Conservation (phyloP, 2,888 invertebrate species). For the Drosophila imparisetae region DNA sequence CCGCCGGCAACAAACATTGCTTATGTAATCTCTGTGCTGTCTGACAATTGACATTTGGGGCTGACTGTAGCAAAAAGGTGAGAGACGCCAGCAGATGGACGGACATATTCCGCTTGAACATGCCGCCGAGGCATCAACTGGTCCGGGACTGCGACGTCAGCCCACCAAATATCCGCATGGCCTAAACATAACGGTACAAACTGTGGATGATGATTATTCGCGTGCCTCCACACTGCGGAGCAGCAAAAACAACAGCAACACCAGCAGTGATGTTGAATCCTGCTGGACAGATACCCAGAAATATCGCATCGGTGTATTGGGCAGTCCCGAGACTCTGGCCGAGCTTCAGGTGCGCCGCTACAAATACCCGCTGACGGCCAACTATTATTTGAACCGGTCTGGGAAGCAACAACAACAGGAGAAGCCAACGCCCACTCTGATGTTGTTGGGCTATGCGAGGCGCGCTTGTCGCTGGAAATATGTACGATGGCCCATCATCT, state of each 20-base stretch:
- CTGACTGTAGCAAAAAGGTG: slow-evolving; percentile 32
- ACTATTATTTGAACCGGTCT: slow-evolving; percentile 74
- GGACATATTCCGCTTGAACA: slow-evolving; percentile 48
- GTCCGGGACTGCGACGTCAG: slow-evolving; percentile 68
- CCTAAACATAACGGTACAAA: slow-evolving; percentile 77
- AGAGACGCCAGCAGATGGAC: slow-evolving; percentile 37
- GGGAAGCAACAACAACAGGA: slow-evolving; percentile 27
- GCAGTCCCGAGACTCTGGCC: slow-evolving; percentile 77
- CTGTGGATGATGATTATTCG: slow-evolving; percentile 66
- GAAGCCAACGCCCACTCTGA: slow-evolving; percentile 65
- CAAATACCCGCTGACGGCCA: slow-evolving; percentile 80
- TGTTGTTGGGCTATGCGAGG: slow-evolving; percentile 65
- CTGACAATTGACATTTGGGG: slow-evolving; percentile 59
- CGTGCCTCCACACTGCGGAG: slow-evolving; percentile 69
- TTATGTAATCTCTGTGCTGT: slow-evolving; percentile 52
- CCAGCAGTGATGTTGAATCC: slow-evolving; percentile 37
- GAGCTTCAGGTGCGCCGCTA: slow-evolving; percentile 81
- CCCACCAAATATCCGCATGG: slow-evolving; percentile 82
- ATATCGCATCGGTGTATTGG: slow-evolving; percentile 76
- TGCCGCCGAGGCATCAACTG: slow-evolving; percentile 41
- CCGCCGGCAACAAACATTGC: slow-evolving; percentile 34
- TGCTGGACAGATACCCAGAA: slow-evolving; percentile 71
- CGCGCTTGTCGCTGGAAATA: slow-evolving; percentile 79
- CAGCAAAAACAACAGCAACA: slow-evolving; percentile 61
- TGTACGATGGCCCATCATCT: slow-evolving; percentile 80